These are phyloP conservation scores for Machaerirhynchus nigripectus DNA, from an alignment of 2,113 vertebrate species.

Conservation along the genomic window DNA sequence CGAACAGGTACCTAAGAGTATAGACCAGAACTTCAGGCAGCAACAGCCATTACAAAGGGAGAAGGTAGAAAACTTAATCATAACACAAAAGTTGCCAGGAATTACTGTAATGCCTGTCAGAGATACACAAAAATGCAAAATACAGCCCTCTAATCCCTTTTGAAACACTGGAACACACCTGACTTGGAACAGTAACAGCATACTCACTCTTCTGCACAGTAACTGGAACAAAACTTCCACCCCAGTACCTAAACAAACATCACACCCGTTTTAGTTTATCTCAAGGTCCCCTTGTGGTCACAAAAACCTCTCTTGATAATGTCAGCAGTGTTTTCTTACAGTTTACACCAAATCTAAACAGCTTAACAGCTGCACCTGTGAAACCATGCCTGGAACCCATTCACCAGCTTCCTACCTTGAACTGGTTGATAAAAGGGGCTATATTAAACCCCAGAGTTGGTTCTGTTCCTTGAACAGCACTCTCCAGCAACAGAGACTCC, in stretches of 20 bases:
- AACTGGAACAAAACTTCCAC: background rate
- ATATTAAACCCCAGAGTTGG: constrained; percentile 92
- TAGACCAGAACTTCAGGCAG: background rate
- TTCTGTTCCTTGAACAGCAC: constrained; percentile 88
- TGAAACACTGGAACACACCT: background rate
- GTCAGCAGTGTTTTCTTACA: background rate
- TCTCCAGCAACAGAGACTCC: constrained; percentile 85
- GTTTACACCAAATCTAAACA: background rate
- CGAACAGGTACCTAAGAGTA: constrained; percentile 87
- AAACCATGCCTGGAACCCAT: background rate
- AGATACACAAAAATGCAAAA: background rate
- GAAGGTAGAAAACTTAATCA: background rate
- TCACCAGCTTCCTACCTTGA: constrained; percentile 78
- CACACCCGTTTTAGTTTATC: background rate
- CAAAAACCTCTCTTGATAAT: background rate
- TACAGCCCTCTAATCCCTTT: background rate
- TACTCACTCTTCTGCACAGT: background rate
- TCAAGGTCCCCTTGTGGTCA: background rate
- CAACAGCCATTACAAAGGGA: background rate
- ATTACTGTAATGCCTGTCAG: background rate
- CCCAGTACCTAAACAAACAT: background rate
- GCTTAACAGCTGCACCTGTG: background rate
- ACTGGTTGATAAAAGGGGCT: constrained; percentile 97
- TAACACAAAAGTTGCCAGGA: background rate
- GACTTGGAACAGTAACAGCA: background rate